Evolutionary conservation across 2,888 invertebrate species (phyloP).

Genomic region (Acrobasis suavella): DNA sequence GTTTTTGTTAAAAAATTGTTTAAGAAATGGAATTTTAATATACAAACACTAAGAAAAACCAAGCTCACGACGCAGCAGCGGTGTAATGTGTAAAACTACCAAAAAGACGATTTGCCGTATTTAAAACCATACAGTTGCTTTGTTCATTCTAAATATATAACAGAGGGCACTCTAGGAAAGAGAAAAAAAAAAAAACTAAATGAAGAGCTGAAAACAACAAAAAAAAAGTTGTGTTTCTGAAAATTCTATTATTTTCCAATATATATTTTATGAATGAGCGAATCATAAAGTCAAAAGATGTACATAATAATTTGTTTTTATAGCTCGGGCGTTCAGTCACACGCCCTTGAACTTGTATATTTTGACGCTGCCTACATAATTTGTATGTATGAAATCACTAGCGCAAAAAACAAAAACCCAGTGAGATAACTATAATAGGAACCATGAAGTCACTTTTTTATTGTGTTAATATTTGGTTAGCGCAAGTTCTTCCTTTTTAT

Average conservation of each 20-base stretch:
- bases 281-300: not conserved
- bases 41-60: too few species aligned
- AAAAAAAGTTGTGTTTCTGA: too few species aligned
- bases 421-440: not conserved
- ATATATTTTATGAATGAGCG: not conserved
- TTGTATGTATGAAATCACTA: not conserved
- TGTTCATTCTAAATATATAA: too few species aligned
- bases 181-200: too few species aligned
- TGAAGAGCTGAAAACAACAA: too few species aligned
- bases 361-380: not conserved
- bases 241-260: not conserved
- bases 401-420: not conserved
- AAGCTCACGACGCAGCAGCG: too few species aligned
- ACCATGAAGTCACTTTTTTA: slow-evolving; percentile 8
- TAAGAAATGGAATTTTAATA: too few species aligned
- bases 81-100: not conserved
- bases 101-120: too few species aligned
- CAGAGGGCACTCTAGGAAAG: too few species aligned
- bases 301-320: slow-evolving; percentile 1
- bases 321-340: not conserved
- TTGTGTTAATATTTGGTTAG: slow-evolving; percentile 3
- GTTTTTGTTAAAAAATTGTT: too few species aligned
- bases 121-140: too few species aligned
- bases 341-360: slow-evolving; percentile 14
- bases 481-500: not conserved